phyloP scores from a whole-genome alignment of 2,113 vertebrate genomes.

The Ifrita kowaldi region DNA sequence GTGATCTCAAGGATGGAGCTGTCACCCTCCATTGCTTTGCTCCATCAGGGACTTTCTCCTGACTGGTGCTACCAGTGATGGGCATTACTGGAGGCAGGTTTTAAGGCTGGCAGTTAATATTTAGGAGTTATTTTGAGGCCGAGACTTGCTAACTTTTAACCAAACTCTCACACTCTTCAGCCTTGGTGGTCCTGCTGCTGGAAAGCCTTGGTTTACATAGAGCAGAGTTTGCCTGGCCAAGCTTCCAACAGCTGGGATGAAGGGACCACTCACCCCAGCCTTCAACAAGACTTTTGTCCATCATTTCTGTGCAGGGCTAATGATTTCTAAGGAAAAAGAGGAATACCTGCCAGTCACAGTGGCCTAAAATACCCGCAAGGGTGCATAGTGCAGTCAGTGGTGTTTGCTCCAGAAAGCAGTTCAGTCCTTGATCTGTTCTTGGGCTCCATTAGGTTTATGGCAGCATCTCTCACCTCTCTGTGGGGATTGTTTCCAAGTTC shows the following conservation, averaged over 20 bases:
- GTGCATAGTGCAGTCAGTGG: accelerated
- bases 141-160: neutral
- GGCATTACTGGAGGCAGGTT: accelerated
- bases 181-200: neutral
- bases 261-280: neutral
- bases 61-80: neutral
- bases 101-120: neutral
- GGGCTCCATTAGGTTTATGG: neutral
- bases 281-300: neutral
- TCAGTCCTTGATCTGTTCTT: neutral
- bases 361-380: neutral
- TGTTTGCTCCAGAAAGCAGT: neutral
- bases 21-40: neutral
- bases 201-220: neutral
- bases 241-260: neutral
- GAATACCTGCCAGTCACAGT: neutral
- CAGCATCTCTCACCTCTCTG: neutral
- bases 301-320: neutral
- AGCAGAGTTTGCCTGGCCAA: neutral
- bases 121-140: accelerated
- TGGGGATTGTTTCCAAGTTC: neutral
- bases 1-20: neutral
- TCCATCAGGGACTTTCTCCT: neutral
- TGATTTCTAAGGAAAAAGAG: neutral
- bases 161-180: neutral